Base-by-base conservation (phyloP, 30 jellyfish, hydroid and myxozoan species). In the Calvadosia cruxmelitensis region DNA sequence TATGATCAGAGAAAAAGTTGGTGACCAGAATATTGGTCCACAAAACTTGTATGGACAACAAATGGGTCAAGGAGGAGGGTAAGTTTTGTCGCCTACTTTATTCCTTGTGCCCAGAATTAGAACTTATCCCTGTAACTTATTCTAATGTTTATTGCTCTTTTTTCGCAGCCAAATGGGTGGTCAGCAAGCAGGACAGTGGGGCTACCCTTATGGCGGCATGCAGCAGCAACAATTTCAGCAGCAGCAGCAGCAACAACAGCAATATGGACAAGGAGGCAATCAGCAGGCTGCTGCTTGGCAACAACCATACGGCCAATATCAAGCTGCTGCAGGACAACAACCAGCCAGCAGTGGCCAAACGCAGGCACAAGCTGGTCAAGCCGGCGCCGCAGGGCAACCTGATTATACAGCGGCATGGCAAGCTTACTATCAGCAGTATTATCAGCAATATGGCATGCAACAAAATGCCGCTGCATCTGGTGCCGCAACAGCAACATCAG, bases 361-460 rank as follows among this genome's bases (percentile, higher is more conserved):
- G 23, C 74, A 68, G 33, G 80, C 88, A 31, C 72, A 67, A 2
- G 31, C 70, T 27, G 27, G 20, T 10, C 36, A 3, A 27, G 27
- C 84, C 23, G 31, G 27, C 20, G 27, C 20, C 20, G 34, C 3
- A 5, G 27, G 86, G 20, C 88, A 67, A 49, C 93, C 48, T 32
- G 95, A 84, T 65, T 67, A 62, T 68, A 53, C 74, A 0, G 95
- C 95, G 0, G 94, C 96, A 3, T 86, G 96, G 94, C 84, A 82
- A 0, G 94, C 92, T 26, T 86, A 80, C 67, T 86, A 80, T 52
- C 92, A 70, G 42, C 97, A 88, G 79, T 71, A 50, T 49, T 75
- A 81, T 30, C 77, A 77, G 48, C 89, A 76, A 16, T 77, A 81
- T 76, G 93, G 92, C 20, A 31, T 26, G 67, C 93, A 53, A 29